Conservation (phyloP, 2,797 vertebrate species). For the Stomatorhinus walkeri region DNA sequence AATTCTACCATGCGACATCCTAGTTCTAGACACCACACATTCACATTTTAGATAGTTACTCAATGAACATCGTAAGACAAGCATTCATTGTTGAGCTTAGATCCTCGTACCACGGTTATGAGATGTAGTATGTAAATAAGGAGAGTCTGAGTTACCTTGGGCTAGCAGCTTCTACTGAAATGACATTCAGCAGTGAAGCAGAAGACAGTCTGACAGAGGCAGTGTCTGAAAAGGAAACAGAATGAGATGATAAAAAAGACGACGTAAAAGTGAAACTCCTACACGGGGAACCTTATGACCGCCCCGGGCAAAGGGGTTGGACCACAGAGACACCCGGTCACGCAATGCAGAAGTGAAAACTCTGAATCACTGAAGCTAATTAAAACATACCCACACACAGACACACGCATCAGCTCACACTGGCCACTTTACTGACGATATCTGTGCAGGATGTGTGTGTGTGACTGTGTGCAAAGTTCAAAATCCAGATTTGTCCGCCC, state of each 20-base stretch:
- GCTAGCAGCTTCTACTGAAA: background rate
- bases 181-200: background rate
- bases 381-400: background rate
- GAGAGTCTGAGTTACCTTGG: background rate
- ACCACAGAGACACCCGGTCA: background rate
- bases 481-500: background rate
- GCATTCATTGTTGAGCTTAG: background rate
- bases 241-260: background rate
- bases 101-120: background rate
- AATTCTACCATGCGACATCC: background rate
- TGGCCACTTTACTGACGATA: background rate
- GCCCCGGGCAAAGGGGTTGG: background rate
- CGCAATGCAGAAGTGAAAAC: conserved; percentile 8
- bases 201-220: background rate
- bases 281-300: background rate
- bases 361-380: background rate
- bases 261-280: background rate
- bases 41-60: background rate
- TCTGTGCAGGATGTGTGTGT: background rate
- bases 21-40: background rate
- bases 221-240: background rate
- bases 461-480: background rate
- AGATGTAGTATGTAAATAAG: background rate
- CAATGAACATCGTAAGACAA: background rate
- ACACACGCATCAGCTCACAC: background rate